Evolutionary conservation across 1,140 invertebrate genomes (phyloP).

Genomic region (Diorhabda elongata): DNA sequence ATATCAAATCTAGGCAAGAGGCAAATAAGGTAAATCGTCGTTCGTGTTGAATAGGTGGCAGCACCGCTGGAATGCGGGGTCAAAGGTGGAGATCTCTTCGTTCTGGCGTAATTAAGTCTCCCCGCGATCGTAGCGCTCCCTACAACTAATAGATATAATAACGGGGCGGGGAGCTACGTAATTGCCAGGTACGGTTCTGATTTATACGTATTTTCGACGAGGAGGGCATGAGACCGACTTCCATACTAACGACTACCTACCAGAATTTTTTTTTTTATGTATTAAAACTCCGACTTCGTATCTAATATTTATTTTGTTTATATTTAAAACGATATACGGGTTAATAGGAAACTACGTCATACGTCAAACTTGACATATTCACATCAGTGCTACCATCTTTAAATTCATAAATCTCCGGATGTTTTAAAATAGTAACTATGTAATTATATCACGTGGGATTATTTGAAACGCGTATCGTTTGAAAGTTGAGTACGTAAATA

Average conservation of each 20-base stretch:
- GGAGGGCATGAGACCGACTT: constrained; percentile 22
- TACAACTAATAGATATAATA: constrained; percentile 48
- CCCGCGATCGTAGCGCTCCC: constrained; percentile 44
- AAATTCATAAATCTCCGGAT: too few relatives aligned
- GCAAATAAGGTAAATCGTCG: constrained; percentile 17
- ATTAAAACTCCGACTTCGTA: not conserved
- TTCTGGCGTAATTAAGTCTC: constrained; percentile 47
- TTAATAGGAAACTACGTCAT: too few relatives aligned
- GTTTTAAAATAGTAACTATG: too few relatives aligned
- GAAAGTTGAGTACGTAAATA: too few relatives aligned
- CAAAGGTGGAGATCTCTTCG: constrained; percentile 45
- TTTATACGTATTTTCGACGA: constrained; percentile 38
- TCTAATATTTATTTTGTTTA: too few relatives aligned
- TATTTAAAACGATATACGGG: too few relatives aligned
- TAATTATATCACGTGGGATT: too few relatives aligned
- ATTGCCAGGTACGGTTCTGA: constrained; percentile 45
- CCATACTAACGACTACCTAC: constrained; percentile 18
- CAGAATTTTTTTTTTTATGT: constrained; percentile 11
- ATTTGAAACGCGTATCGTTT: too few relatives aligned
- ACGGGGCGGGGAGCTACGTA: constrained; percentile 44
- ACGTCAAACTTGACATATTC: too few relatives aligned
- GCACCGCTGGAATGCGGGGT: constrained; percentile 43
- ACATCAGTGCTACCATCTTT: too few relatives aligned
- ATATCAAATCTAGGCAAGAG: not conserved
- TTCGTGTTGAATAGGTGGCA: constrained; percentile 42